Percentiles rank a stretch among this genome's conserved stretches.
These are phyloP conservation scores for Monomorium pharaonis DNA, from an alignment of 1,140 invertebrate species.

Conservation along the genomic window DNA sequence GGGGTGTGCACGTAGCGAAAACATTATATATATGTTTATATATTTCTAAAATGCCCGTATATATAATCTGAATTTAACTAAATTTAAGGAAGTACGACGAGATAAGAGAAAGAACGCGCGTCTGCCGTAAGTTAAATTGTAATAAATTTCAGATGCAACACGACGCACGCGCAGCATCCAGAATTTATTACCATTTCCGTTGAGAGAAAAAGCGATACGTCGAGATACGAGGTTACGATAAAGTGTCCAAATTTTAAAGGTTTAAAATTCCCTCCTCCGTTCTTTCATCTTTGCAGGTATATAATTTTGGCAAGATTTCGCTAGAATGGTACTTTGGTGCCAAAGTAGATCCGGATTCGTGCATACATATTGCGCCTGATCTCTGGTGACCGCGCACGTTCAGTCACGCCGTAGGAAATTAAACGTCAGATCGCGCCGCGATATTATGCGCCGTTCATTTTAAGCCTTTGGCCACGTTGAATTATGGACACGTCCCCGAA, in stretches of 20 bases:
- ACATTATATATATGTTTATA: too few species aligned
- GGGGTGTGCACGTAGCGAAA: neutral
- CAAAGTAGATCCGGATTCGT: neutral
- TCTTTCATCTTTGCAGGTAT: neutral
- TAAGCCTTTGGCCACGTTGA: conserved; percentile 21
- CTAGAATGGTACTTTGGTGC: neutral
- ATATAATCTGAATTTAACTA: too few species aligned
- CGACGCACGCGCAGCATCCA: neutral
- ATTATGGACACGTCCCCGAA: neutral
- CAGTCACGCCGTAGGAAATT: conserved; percentile 45
- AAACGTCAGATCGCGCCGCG: conserved; percentile 42
- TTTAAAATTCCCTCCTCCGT: neutral
- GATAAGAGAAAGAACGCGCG: neutral
- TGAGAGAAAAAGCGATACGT: neutral
- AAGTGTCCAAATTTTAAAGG: neutral
- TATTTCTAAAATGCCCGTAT: neutral
- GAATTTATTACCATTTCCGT: neutral
- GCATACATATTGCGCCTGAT: conserved; percentile 12
- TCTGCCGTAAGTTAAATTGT: neutral
- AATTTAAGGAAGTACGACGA: neutral
- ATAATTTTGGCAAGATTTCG: neutral
- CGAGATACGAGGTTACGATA: neutral
- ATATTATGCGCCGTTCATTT: conserved; percentile 34
- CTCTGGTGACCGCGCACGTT: neutral
- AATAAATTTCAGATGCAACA: neutral